These are phyloP conservation scores for Andrena trimmerana DNA, from an alignment of 2,888 invertebrate species.

Conservation along the genomic window DNA sequence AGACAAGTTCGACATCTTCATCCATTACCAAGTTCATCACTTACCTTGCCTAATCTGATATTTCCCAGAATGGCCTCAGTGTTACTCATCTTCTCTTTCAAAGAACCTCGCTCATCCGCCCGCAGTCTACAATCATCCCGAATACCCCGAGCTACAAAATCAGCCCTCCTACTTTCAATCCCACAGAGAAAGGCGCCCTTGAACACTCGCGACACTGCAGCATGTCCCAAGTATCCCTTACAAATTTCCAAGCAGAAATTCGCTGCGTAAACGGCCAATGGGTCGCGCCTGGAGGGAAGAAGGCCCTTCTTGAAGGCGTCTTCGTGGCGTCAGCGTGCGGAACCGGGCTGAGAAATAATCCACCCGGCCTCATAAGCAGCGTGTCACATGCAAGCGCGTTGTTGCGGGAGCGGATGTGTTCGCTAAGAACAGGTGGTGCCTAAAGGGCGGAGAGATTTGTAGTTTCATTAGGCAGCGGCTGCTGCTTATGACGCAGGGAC, in stretches of 20 bases:
- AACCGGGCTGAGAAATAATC: constrained; percentile 75
- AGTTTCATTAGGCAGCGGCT: constrained; percentile 85
- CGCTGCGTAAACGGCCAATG: background rate
- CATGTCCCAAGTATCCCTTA: background rate
- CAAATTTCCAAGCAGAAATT: background rate
- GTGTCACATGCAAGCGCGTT: constrained; percentile 77
- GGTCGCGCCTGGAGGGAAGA: constrained; percentile 14
- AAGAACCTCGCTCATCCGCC: no score
- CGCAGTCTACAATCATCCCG: no score
- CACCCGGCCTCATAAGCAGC: constrained; percentile 76
- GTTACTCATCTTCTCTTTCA: no score
- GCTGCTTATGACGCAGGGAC: constrained; percentile 83
- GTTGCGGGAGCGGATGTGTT: constrained; percentile 76
- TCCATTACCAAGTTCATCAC: no score
- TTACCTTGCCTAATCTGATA: no score
- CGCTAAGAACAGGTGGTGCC: constrained; percentile 83
- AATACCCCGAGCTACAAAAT: no score
- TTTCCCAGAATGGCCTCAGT: no score
- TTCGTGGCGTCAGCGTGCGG: constrained; percentile 38
- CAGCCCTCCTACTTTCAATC: background rate
- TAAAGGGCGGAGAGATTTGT: constrained; percentile 84
- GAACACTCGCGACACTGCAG: background rate
- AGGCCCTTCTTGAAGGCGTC: constrained; percentile 34
- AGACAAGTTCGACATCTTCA: no score
- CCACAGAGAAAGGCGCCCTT: background rate